Evolutionary conservation across 2,888 invertebrate genomes (phyloP).

Genomic region (Epistrophe eligans): DNA sequence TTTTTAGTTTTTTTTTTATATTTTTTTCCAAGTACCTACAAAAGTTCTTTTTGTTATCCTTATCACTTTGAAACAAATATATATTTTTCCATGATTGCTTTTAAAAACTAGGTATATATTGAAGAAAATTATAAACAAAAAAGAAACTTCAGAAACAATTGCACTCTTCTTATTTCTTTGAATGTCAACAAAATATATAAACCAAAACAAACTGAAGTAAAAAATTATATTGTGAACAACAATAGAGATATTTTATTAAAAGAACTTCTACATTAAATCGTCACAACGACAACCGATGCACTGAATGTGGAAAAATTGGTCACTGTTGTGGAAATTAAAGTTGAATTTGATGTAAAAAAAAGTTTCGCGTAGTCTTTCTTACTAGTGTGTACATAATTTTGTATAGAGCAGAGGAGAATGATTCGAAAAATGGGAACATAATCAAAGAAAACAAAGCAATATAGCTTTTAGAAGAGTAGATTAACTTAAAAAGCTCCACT

Average conservation of each 20-base stretch:
- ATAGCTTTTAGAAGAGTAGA: neutral
- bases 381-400: neutral
- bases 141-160: neutral
- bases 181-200: conserved; percentile 17
- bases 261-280: conserved; percentile 57
- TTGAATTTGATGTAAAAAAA: conserved; percentile 13
- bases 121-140: conserved; percentile 13
- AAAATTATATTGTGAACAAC: neutral
- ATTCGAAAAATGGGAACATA: neutral
- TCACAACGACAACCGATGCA: conserved; percentile 43
- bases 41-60: neutral
- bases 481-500: neutral
- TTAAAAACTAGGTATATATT: neutral
- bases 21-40: neutral
- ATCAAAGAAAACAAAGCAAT: neutral
- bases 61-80: conserved; percentile 19
- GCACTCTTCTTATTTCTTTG: neutral
- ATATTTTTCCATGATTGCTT: conserved; percentile 24
- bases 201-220: conserved; percentile 54
- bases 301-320: conserved; percentile 32
- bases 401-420: neutral
- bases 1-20: neutral
- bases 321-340: conserved; percentile 35
- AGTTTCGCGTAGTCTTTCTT: neutral
- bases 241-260: conserved; percentile 1